These are phyloP conservation scores for Labeo catla DNA, from an alignment of 2,113 vertebrate species.

Conservation along the genomic window DNA sequence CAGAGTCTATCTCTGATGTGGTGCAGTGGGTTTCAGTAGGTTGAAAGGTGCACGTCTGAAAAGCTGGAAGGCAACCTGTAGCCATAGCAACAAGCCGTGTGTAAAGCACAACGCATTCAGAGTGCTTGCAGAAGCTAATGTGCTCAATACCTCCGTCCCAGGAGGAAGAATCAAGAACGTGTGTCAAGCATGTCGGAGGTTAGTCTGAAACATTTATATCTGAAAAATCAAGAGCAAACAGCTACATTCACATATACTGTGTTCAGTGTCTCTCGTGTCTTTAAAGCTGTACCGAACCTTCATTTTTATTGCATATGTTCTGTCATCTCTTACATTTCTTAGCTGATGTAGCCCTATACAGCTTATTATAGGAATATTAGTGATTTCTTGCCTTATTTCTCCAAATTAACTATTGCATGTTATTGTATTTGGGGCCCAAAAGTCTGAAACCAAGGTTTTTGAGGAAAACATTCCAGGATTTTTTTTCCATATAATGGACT, in stretches of 20 bases:
- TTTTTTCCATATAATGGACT: no score
- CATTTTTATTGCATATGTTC: background rate
- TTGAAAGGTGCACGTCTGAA: conserved; percentile 26
- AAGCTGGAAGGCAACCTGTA: conserved; percentile 61
- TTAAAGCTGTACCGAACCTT: background rate
- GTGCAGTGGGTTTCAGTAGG: background rate
- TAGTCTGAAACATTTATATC: background rate
- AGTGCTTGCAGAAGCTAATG: conserved; percentile 52
- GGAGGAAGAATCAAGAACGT: conserved; percentile 39
- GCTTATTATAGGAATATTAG: background rate
- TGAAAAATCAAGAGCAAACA: background rate
- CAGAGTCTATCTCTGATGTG: background rate
- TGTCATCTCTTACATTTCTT: background rate
- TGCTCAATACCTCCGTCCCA: conserved; percentile 19
- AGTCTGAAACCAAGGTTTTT: background rate
- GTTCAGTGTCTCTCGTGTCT: background rate
- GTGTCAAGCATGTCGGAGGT: background rate
- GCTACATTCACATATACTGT: background rate
- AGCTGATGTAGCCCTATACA: background rate
- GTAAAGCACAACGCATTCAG: conserved; percentile 57
- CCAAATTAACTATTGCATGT: background rate
- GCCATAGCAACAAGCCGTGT: conserved; percentile 74
- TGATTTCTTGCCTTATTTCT: background rate
- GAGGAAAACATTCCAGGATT: no score
- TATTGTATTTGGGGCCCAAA: background rate